Conservation (phyloP, 2,113 vertebrate species). For the Sinocyclocheilus grahami region DNA sequence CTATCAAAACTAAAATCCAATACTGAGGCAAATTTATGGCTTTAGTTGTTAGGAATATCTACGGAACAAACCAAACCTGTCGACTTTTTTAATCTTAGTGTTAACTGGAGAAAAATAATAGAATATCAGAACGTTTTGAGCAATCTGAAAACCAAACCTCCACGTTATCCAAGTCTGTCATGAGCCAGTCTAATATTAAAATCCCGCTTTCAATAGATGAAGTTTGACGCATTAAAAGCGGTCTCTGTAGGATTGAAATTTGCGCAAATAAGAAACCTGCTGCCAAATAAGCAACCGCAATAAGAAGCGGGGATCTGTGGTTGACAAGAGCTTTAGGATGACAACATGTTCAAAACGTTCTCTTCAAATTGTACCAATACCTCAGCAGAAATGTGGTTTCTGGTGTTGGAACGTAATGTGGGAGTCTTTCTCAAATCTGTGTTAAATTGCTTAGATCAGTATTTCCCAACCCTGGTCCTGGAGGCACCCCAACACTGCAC, state of each 20-base stretch:
- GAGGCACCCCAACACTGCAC: too few relatives aligned
- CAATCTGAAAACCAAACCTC: neutral
- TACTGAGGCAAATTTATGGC: neutral
- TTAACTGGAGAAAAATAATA: neutral
- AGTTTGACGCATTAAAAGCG: neutral
- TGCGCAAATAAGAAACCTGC: neutral
- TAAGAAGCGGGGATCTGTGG: neutral
- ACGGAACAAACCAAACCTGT: neutral
- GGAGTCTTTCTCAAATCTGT: slow-evolving; percentile 23
- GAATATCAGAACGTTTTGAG: neutral
- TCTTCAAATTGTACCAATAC: neutral
- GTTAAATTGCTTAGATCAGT: slow-evolving; percentile 15
- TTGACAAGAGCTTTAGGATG: neutral
- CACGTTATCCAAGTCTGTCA: neutral
- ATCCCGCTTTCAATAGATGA: neutral
- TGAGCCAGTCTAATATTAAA: neutral
- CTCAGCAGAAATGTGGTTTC: slow-evolving; percentile 9
- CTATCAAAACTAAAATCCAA: neutral
- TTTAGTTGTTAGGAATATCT: neutral
- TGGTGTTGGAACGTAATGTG: neutral
- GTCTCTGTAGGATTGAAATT: neutral
- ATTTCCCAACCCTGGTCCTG: too few relatives aligned
- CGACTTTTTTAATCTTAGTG: neutral
- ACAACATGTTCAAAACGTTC: neutral
- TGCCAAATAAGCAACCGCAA: slow-evolving; percentile 16